A percentile compares a stretch with the other conserved stretches of the same genome.
These are phyloP conservation scores for Physeter macrocephalus DNA, from an alignment of 2,113 vertebrate species.

Conservation along the genomic window DNA sequence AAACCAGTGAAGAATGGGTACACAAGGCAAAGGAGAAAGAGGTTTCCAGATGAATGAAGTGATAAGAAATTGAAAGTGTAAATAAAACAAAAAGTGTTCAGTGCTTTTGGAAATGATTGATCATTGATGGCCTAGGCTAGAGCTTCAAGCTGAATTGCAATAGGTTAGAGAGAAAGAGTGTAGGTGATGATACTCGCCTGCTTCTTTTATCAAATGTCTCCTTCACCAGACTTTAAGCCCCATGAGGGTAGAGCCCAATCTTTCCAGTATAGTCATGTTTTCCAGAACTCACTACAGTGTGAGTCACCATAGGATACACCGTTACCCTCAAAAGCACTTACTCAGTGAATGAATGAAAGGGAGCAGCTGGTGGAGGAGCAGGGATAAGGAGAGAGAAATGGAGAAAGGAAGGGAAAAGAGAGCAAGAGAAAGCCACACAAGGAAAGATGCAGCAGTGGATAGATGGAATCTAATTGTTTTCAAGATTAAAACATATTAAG, in stretches of 20 bases:
- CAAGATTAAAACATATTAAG: background rate
- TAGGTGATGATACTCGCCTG: accelerated
- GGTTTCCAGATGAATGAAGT: background rate
- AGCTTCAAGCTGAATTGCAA: background rate
- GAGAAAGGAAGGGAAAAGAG: background rate
- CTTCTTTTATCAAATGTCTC: background rate
- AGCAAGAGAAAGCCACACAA: background rate
- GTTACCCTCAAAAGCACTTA: background rate
- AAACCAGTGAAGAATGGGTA: background rate
- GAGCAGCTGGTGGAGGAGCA: background rate
- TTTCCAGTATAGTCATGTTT: background rate
- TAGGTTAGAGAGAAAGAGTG: background rate
- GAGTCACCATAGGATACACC: background rate
- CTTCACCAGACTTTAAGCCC: background rate
- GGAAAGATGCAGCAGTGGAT: background rate
- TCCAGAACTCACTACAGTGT: background rate
- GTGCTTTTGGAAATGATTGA: background rate
- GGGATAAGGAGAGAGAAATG: background rate
- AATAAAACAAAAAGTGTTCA: background rate
- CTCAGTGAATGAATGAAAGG: background rate
- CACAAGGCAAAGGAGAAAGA: background rate
- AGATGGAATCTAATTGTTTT: background rate
- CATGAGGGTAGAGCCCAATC: background rate
- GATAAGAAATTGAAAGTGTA: background rate
- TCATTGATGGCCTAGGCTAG: background rate